Base-by-base conservation (phyloP, 2,113 vertebrate genomes). In the Lasiurus cinereus region DNA sequence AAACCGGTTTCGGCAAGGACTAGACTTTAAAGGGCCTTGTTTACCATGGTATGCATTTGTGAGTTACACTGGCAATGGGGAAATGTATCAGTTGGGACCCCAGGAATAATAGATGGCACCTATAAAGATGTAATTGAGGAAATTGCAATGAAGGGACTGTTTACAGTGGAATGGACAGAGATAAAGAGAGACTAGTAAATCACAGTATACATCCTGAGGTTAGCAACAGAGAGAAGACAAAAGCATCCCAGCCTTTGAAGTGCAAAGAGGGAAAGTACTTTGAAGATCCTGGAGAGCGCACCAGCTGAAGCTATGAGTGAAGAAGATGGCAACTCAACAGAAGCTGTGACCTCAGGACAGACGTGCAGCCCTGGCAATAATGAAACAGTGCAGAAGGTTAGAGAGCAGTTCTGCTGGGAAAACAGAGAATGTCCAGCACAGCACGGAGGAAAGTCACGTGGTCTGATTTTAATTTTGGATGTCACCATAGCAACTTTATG, bases 21-120 rank as follows among this genome's bases (percentile, higher is more conserved):
- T 69, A 86, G 43, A 64, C 82, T 82, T 94, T 36, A 74, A 92
- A 95, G 52, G 10, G 11, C 1, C 21, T 50, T 67, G 9, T 56
- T 90, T 64, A 12, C 39, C 52, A 84, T 62, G 24, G 50, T 50
- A 31, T 86, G 50, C 73, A 83, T 93, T 79, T 78, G 29, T 91
- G 89, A 85, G 27, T 59, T 90, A 21, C 80, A 19, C 39, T 91
- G 72, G 14, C 50, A 96, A 22, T 67, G 59, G 43, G 3, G 11
- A 18, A 64, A 46, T 46, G 1, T 13, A 56, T 69, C 18, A 27
- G 2, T 91, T 82, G 54, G n/a, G 64, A 88, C 27, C 36, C n/a
- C 52, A 69, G 39, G 19, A 95, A 16, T 19, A 96, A 73, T 50
- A 92, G 76, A 62, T 50, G 64, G 14, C 4, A 18, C 16, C n/a